Evolutionary conservation across 1,140 invertebrate species (phyloP), one percentile per base, ranked within the genome.

Genomic region (Plectus sambesii): DNA sequence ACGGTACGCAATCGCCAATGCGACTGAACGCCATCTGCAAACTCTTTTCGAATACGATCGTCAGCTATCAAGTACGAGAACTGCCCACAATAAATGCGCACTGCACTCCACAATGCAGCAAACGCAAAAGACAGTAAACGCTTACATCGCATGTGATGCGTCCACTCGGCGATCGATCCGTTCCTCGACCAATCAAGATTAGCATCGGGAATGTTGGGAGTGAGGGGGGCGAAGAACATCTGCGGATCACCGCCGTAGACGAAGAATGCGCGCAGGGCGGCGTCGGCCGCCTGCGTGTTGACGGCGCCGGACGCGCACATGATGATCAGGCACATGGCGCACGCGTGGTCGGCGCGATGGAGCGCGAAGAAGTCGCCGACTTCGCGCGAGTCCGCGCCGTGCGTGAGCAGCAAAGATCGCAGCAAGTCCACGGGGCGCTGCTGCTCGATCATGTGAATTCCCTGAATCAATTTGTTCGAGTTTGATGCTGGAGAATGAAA

Each of bases 231-330:
- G 36, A 19, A 38, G 47, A 39, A 23, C 62, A 68, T 47, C 35
- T 70, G 62, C 2, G 74, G 77, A 60, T 89, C 85, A 8, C 82
- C 83, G 26, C 89, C 88, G 70, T 88, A 90, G 47, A 87, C 70
- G 63, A 93, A 87, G 68, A 93, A 90, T 0, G 88, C 87, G 62
- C 85, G 78, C 1, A 83, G 82, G 2, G 89, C 88, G 81, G 84
- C 85, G 60, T 92, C 83, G 33, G 80, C 77, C 0, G 81, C 66
- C 75, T 79, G 56, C 3, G 8, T 37, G 30, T 19, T 22, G 19
- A n/a, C 27, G 55, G 3, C 42, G 30, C 30, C 30, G 12, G 12
- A 33, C 30, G 30, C 12, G n/a, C n/a, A 12, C 17, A 33, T 12
- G 30, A 12, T 33, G 30, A 33, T 33, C 17, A 12, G 37, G 49